A percentile compares a stretch with the other conserved stretches of the same genome.
Conservation (phyloP, 2,113 vertebrate genomes). For the Periophthalmodon schlosseri region DNA sequence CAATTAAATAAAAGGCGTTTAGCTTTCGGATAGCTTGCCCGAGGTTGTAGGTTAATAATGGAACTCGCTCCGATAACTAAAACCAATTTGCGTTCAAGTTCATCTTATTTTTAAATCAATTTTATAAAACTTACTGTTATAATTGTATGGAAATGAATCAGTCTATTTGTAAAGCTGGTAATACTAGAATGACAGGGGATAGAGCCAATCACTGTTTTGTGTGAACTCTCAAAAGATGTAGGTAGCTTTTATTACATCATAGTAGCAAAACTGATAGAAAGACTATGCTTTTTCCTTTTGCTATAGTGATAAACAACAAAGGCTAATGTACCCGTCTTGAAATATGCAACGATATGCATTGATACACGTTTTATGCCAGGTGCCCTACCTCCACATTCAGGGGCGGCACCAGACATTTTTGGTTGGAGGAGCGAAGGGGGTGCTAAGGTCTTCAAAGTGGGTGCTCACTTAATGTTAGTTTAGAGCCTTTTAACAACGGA, state of each 20-base stretch:
- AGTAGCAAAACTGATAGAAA: too few species aligned
- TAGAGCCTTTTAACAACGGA: too few species aligned
- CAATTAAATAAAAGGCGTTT: constrained; percentile 33
- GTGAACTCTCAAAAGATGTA: not conserved
- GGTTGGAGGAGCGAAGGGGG: too few species aligned
- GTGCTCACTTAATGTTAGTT: too few species aligned
- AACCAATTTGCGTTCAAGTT: not conserved
- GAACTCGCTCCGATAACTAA: not conserved
- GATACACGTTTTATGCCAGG: too few species aligned
- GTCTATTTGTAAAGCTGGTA: not conserved
- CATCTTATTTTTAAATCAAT: not conserved
- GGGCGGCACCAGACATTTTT: too few species aligned
- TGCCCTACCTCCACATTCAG: too few species aligned
- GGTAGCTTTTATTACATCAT: not conserved
- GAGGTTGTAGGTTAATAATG: constrained; percentile 57
- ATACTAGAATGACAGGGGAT: not conserved
- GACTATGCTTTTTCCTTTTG: too few species aligned
- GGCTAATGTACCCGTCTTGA: too few species aligned
- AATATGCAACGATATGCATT: too few species aligned
- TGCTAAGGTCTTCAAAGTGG: too few species aligned
- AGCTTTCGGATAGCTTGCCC: constrained; percentile 27
- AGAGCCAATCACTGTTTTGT: not conserved
- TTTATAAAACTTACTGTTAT: not conserved
- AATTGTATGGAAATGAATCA: not conserved
- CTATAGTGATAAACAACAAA: too few species aligned